phyloP scores from a whole-genome alignment of 2,888 invertebrate genomes.

The Apamea crenata region DNA sequence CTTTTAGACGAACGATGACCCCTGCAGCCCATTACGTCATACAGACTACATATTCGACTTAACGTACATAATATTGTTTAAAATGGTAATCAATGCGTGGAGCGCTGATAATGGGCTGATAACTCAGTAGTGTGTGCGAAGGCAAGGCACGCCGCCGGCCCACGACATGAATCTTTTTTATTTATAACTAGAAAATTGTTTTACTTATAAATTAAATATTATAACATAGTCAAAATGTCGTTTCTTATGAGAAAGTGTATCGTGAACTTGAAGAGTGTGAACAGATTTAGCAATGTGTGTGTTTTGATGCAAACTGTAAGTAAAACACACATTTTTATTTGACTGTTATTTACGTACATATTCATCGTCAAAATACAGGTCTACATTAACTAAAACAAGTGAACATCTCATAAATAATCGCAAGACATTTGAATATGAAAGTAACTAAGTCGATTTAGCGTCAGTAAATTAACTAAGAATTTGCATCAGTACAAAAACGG shows the following conservation, averaged over 20 bases:
- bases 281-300: constrained; percentile 76
- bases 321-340: constrained; percentile 51
- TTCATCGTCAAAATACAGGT: neutral
- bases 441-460: neutral
- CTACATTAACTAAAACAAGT: neutral
- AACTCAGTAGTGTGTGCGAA: constrained; percentile 78
- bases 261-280: constrained; percentile 78
- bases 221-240: constrained; percentile 75
- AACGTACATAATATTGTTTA: constrained; percentile 75
- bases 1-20: constrained; percentile 71
- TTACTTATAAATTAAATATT: constrained; percentile 15
- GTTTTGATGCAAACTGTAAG: constrained; percentile 79
- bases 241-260: constrained; percentile 81
- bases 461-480: constrained; percentile 20
- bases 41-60: constrained; percentile 70
- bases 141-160: constrained; percentile 67
- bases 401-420: neutral
- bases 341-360: neutral
- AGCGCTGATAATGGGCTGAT: constrained; percentile 81
- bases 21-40: constrained; percentile 67
- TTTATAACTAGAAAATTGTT: constrained; percentile 33
- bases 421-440: neutral
- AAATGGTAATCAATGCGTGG: constrained; percentile 82
- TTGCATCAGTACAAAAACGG: constrained; percentile 13
- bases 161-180: constrained; percentile 67